A percentile compares a stretch with the other conserved stretches of the same genome.
Evolutionary conservation across 2,113 vertebrate species (phyloP).

Genomic region (Callipepla squamata): DNA sequence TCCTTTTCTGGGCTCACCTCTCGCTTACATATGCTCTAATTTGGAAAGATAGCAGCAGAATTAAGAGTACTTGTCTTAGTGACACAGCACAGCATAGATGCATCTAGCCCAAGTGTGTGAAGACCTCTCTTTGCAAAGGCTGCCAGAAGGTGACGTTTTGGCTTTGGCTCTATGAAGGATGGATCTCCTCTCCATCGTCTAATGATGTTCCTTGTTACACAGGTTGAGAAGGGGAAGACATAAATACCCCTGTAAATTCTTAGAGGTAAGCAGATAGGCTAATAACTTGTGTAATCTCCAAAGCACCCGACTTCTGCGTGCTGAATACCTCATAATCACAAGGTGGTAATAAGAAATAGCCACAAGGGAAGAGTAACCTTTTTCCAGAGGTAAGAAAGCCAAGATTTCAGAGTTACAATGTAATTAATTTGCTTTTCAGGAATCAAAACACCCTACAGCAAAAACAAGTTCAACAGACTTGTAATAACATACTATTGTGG

Average conservation of each 20-base stretch:
- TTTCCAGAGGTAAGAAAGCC: conserved; percentile 49
- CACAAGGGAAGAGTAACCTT: conserved; percentile 67
- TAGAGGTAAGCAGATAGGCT: not conserved
- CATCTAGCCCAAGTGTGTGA: not conserved
- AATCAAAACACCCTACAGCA: conserved; percentile 72
- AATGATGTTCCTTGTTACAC: not conserved
- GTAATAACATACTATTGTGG: conserved; percentile 59
- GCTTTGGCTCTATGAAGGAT: not conserved
- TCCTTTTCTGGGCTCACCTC: not conserved
- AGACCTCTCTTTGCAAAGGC: not conserved
- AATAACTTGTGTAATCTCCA: conserved; percentile 47
- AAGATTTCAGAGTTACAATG: conserved; percentile 55
- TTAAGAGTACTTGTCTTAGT: not conserved
- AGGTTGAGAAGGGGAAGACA: conserved; percentile 17
- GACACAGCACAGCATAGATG: not conserved
- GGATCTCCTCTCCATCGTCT: not conserved
- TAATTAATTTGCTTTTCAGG: conserved; percentile 69
- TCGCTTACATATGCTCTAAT: not conserved
- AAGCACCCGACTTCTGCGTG: conserved; percentile 30
- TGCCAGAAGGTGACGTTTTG: not conserved
- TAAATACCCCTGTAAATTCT: conserved; percentile 8
- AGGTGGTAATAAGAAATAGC: conserved; percentile 70
- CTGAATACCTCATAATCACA: conserved; percentile 64
- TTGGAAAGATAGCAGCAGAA: not conserved
- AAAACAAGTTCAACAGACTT: conserved; percentile 69